Evolutionary conservation across 2,888 invertebrate species (phyloP).

Genomic region (Amiota mariae): DNA sequence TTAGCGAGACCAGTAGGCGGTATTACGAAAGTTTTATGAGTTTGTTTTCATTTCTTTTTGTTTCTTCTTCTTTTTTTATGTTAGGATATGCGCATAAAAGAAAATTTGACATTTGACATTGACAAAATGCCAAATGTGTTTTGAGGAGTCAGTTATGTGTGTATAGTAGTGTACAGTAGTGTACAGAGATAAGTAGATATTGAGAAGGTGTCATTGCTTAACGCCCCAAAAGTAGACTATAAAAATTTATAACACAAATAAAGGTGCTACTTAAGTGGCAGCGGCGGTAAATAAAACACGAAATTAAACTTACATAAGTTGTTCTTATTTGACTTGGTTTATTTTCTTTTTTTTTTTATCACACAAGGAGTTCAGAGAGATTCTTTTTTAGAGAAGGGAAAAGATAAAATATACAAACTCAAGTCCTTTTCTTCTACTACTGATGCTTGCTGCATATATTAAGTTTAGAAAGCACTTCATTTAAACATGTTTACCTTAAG

Average conservation of each 20-base stretch:
- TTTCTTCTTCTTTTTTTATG: no score
- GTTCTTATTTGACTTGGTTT: no score
- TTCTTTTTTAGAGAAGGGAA: background rate
- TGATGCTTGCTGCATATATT: no score
- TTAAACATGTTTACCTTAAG: background rate
- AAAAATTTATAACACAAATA: background rate
- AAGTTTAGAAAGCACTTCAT: no score
- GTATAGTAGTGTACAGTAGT: no score
- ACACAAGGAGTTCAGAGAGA: constrained; percentile 6
- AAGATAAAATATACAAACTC: no score
- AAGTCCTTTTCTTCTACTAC: no score
- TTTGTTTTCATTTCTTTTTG: background rate
- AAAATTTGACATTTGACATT: constrained; percentile 7
- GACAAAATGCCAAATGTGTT: background rate
- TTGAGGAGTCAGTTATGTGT: background rate
- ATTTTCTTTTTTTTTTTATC: background rate
- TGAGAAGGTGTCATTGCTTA: background rate
- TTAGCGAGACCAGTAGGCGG: background rate
- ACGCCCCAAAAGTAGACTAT: background rate
- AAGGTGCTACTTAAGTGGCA: background rate
- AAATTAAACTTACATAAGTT: no score
- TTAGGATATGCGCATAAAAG: background rate
- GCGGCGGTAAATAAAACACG: no score
- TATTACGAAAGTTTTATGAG: constrained; percentile 10
- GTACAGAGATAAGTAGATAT: background rate